Evolutionary conservation across 2,113 vertebrate genomes (phyloP), one percentile per base, ranked within the genome.

Genomic region (Sarotherodon lohbergeri): DNA sequence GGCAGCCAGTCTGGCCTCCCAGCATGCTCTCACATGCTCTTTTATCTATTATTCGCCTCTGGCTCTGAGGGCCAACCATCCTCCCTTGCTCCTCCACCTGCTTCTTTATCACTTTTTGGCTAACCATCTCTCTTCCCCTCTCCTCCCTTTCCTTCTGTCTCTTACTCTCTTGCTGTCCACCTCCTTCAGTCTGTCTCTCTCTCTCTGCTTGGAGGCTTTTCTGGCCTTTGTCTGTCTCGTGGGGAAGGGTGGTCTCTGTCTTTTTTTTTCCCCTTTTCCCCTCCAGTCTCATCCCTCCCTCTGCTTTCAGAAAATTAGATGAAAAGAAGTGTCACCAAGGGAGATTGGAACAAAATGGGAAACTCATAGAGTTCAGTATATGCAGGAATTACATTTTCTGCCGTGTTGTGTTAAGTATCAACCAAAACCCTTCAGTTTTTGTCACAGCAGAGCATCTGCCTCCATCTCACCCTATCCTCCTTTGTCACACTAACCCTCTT

Each of bases 1-100:
- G 90, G 84, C 89, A 93, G 88, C 22, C 73, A 81, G 34, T 90
- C 86, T 56, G 80, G 76, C 78, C 87, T 89, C 83, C 83, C 87
- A 88, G 84, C 89, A 24, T 83, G 89, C 90, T 90, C 86, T 94
- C 86, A 85, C 88, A 81, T 87, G 91, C 89, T 92, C 92, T 93
- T 91, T 94, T 89, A 92, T 93, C 83, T 83, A 82, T 91, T 85
- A 80, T 4, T 86, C 3, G 78, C 92, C 84, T 89, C 73, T 57
- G 81, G 86, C 89, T 8, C 78, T 39, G 80, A 68, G 57, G 68
- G 78, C 48, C 73, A 5, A 32, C 83, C 48, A 11, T 50, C 85
- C 88, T 91, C 88, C 83, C 81, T 85, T 80, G 81, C 61, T 85
- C 46, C 36, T 86, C 90, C 90, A 91, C 88, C 90, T 90, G 87